These are phyloP conservation scores for Antheraea pernyi DNA, from an alignment of 1,140 invertebrate genomes.

Conservation along the genomic window DNA sequence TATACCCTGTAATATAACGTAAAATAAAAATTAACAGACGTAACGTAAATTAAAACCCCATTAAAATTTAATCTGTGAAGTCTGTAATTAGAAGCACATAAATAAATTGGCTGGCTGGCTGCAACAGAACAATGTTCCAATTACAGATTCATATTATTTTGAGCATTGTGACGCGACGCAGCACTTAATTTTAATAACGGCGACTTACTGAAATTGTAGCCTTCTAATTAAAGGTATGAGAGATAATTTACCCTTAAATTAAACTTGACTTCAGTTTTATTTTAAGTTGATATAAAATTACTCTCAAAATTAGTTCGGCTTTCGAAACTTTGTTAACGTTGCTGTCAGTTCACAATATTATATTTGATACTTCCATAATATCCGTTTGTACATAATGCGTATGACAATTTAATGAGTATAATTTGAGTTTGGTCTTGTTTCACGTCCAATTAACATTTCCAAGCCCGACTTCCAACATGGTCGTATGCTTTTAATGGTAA, in stretches of 20 bases:
- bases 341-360: constrained; percentile 3
- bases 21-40: background rate
- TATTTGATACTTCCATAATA: background rate
- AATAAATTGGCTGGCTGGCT: background rate
- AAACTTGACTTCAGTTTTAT: constrained; percentile 2
- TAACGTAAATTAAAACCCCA: constrained; percentile 9
- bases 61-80: background rate
- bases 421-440: constrained; percentile 26
- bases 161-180: background rate
- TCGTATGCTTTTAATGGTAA: constrained; percentile 45
- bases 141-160: background rate
- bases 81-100: background rate
- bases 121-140: background rate
- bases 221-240: constrained; percentile 9
- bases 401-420: constrained; percentile 33
- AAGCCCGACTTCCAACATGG: constrained; percentile 39
- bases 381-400: constrained; percentile 8
- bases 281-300: constrained; percentile 9
- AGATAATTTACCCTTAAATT: constrained; percentile 6
- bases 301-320: constrained; percentile 10
- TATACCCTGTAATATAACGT: no score
- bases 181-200: constrained; percentile 11
- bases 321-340: constrained; percentile 3
- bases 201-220: constrained; percentile 7
- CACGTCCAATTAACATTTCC: constrained; percentile 49